A percentile compares a stretch with the other conserved stretches of the same genome.
Conservation (phyloP, 2,113 vertebrate genomes). For the Peromyscus leucopus region DNA sequence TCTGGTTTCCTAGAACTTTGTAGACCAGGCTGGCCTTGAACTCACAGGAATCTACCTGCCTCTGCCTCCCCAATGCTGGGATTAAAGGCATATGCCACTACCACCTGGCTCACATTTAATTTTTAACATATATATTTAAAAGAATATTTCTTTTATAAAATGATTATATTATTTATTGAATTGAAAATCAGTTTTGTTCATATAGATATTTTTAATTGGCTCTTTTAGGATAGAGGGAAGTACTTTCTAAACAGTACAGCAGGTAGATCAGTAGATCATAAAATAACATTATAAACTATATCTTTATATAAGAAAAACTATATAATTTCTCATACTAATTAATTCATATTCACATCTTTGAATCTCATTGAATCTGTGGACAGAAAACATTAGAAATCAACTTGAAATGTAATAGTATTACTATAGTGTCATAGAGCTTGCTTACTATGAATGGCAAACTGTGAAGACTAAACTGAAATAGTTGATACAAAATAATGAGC, state of each 20-base stretch:
- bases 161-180: not conserved
- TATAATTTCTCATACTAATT: not conserved
- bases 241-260: not conserved
- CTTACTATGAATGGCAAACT: not conserved
- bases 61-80: not conserved
- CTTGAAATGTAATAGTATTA: not conserved
- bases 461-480: slow-evolving; percentile 25
- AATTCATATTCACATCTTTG: not conserved
- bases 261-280: not conserved
- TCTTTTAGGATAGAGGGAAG: not conserved
- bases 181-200: not conserved
- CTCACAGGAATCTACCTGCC: not conserved
- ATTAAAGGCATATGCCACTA: not conserved
- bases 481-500: not conserved
- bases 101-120: not conserved
- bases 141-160: not conserved
- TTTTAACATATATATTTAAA: not conserved
- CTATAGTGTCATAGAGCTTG: not conserved
- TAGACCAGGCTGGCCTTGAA: not conserved
- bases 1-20: not conserved
- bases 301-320: not conserved
- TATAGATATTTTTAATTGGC: not conserved
- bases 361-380: not conserved
- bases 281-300: not conserved
- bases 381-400: not conserved